Evolutionary conservation across 2,113 vertebrate species (phyloP), one percentile per base, ranked within the genome.

Genomic region (Ellobius talpinus): DNA sequence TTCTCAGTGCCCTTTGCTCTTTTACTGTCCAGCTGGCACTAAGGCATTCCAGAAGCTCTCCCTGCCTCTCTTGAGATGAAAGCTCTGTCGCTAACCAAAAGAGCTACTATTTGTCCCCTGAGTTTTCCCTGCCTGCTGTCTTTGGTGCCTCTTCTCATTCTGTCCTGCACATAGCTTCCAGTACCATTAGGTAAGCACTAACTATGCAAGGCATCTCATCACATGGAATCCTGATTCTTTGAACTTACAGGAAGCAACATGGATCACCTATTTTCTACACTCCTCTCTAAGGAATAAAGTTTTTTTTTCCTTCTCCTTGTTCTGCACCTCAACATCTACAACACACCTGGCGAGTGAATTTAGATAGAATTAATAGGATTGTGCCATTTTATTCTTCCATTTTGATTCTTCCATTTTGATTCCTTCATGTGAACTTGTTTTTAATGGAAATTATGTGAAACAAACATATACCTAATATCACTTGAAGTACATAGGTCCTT

Each of bases 151-250:
- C 29, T 73, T 91, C 74, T 52, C 93, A 3, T 93, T 94, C 45
- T 24, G 31, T 81, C 31, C 21, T 85, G 36, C 11, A n/a, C 47
- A 72, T 61, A 68, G 39, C 17, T 87, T n/a, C 50, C 92, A 31
- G 36, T 19, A 33, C 8, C 24, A n/a, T 91, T 66, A 81, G 58
- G 52, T 92, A 90, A 96, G 95, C 61, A 9, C 65, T 89, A 90
- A 72, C 85, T 68, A 72, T 61, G 52, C 16, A 77, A 82, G 77
- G 19, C 7, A 92, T 88, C 11, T 68, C 82, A 7, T 93, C 76
- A 72, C 39, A 73, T 26, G 36, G 76, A 63, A 81, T 90, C 92
- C 65, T 61, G 72, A 55, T 55, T 89, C 42, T 94, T 87, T 95
- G 12, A 82, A 87, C 17, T 70, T 84, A 79, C 91, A 66, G 19